Conservation (phyloP, 2,797 vertebrate species). For the Tangara arthus region DNA sequence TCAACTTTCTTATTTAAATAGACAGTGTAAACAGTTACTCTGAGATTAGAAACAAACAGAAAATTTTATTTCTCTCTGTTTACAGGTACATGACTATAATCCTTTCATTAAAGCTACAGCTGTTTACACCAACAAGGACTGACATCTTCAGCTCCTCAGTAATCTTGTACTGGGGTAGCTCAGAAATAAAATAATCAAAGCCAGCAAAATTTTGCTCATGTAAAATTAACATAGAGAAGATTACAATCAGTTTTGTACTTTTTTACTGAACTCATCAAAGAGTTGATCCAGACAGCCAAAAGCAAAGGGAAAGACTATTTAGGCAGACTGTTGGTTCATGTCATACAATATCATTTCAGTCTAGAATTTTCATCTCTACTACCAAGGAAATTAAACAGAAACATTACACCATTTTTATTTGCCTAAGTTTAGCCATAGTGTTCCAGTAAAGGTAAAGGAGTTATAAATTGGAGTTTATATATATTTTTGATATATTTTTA, state of each 20-base stretch:
- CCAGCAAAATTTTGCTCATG: not conserved
- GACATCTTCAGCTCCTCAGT: not conserved
- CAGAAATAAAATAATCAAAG: not conserved
- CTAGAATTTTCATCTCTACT: constrained; percentile 65
- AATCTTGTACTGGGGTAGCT: not conserved
- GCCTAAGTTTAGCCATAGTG: constrained; percentile 32
- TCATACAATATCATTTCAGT: constrained; percentile 69
- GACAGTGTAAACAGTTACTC: not conserved
- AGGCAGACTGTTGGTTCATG: constrained; percentile 62
- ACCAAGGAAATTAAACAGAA: constrained; percentile 76
- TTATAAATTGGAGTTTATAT: not conserved
- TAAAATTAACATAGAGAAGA: not conserved
- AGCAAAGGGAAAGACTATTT: constrained; percentile 50
- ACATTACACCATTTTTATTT: constrained; percentile 58
- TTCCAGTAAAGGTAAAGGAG: constrained; percentile 38
- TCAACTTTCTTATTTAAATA: not conserved
- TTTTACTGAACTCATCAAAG: constrained; percentile 46
- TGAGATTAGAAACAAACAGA: not conserved
- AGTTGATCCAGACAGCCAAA: constrained; percentile 63
- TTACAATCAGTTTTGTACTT: not conserved
- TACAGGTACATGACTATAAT: not conserved
- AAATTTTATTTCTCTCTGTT: not conserved
- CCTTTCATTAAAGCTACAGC: not conserved
- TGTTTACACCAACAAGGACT: not conserved
- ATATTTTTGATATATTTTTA: no score